These are phyloP conservation scores for Formica selysi DNA, from an alignment of 1,140 invertebrate species.

Conservation along the genomic window DNA sequence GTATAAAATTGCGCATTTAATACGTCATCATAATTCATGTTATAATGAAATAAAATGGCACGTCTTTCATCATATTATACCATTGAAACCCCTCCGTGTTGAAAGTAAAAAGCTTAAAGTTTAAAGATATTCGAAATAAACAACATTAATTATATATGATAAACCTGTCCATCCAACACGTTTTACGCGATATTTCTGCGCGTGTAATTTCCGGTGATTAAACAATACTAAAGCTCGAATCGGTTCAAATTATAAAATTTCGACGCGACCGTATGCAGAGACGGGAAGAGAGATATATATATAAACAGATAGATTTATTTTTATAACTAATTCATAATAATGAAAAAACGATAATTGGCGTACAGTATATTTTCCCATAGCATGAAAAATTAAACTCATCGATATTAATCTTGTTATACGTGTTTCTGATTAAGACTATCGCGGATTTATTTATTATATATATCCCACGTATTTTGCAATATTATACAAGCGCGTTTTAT, in stretches of 20 bases:
- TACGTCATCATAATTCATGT: background rate
- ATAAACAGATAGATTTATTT: background rate
- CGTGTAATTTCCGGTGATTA: background rate
- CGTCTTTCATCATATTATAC: background rate
- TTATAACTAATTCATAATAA: background rate
- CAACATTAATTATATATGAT: background rate
- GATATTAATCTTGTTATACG: background rate
- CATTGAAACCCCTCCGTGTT: background rate
- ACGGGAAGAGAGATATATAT: background rate
- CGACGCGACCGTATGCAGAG: background rate
- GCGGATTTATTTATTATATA: background rate
- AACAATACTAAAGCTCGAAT: background rate
- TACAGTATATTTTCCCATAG: background rate
- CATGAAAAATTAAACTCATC: background rate
- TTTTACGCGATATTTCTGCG: too few species aligned
- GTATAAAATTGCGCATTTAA: background rate
- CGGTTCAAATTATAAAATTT: background rate
- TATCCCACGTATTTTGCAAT: background rate
- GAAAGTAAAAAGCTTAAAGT: conserved; percentile 1
- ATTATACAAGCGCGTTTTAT: conserved; percentile 9
- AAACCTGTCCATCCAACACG: background rate
- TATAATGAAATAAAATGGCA: background rate
- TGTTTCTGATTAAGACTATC: background rate
- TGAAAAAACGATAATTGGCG: background rate
- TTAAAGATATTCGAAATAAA: conserved; percentile 10